Percentiles rank a stretch among this genome's conserved stretches.
phyloP scores from a whole-genome alignment of 2,797 vertebrate species.

The Phylloscopus collybita region DNA sequence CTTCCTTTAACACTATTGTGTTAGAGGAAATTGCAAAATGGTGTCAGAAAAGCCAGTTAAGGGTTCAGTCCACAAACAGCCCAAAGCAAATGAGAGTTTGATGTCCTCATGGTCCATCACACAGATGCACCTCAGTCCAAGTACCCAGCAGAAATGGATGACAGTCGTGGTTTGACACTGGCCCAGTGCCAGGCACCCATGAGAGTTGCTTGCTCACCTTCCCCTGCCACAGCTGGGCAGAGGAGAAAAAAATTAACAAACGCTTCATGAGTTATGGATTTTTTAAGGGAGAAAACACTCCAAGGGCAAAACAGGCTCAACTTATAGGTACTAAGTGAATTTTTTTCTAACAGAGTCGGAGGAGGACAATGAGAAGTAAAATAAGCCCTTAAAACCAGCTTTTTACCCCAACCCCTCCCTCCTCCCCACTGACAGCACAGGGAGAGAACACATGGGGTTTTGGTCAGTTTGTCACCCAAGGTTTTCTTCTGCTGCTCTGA shows the following conservation, averaged over 20 bases:
- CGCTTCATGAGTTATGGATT: background rate
- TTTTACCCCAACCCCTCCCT: background rate
- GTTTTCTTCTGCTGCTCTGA: background rate
- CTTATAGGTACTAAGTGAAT: background rate
- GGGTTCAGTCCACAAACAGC: background rate
- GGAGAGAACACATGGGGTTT: background rate
- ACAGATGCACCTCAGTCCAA: fast-evolving
- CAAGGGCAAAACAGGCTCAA: background rate
- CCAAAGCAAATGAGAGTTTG: background rate
- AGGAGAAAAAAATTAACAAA: background rate
- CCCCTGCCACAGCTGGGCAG: background rate
- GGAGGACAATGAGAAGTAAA: background rate
- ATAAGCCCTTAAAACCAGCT: too few relatives aligned
- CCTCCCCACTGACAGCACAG: background rate
- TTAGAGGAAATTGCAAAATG: background rate
- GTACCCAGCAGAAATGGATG: background rate
- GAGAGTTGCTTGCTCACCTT: fast-evolving
- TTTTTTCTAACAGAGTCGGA: background rate
- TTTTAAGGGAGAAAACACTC: background rate
- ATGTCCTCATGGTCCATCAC: background rate
- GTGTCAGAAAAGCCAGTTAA: background rate
- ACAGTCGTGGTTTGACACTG: background rate
- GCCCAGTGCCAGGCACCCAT: background rate
- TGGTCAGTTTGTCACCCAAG: fast-evolving
- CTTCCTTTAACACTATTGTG: background rate